These are phyloP conservation scores for Molossus alvarezi DNA, from an alignment of 2,797 vertebrate genomes.

Conservation along the genomic window DNA sequence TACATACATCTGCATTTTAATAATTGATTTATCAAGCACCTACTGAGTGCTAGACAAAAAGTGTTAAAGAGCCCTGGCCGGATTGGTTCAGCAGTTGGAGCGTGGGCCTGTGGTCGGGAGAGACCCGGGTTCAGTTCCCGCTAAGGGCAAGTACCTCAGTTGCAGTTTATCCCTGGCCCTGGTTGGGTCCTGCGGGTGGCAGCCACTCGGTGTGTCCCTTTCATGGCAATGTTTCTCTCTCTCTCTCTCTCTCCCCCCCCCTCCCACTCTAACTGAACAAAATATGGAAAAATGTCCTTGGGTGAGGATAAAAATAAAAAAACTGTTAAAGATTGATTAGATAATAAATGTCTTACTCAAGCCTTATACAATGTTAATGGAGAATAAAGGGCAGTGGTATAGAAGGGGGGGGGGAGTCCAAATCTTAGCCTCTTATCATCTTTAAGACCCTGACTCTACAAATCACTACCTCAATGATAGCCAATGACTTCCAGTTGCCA, in stretches of 20 bases:
- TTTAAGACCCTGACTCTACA: not conserved
- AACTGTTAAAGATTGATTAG: not conserved
- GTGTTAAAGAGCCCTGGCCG: not conserved
- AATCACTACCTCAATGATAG: not conserved
- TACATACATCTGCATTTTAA: not conserved
- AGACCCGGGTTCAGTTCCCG: no score
- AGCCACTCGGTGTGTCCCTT: no score
- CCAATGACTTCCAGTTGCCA: not conserved
- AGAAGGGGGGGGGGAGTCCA: not conserved
- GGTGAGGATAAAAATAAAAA: no score
- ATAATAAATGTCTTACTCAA: not conserved
- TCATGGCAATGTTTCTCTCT: no score
- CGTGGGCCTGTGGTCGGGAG: no score
- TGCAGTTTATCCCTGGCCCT: no score
- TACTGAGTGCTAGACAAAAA: not conserved
- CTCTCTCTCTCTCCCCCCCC: no score
- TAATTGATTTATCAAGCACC: not conserved
- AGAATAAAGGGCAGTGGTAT: not conserved
- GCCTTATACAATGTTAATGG: slow-evolving; percentile 2
- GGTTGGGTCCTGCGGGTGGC: no score
- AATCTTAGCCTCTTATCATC: not conserved
- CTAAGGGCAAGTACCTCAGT: no score
- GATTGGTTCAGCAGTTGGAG: no score
- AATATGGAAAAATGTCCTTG: no score
- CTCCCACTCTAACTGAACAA: no score